Evolutionary conservation across 2,797 vertebrate species (phyloP).

Genomic region (Bovichtus variegatus): DNA sequence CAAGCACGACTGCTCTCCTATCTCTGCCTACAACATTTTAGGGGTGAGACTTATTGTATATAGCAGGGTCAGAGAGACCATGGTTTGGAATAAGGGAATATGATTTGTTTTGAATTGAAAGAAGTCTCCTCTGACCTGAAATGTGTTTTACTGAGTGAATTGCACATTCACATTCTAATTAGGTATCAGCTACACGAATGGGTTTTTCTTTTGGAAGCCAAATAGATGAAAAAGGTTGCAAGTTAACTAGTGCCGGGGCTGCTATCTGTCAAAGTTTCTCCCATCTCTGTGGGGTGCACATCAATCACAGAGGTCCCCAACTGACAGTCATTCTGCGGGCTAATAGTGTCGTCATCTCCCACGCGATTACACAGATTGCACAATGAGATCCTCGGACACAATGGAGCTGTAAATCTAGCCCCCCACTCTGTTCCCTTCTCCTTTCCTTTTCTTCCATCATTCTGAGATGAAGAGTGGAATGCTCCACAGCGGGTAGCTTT

Average conservation of each 20-base stretch:
- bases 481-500: conserved; percentile 84
- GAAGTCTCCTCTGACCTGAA: conserved; percentile 68
- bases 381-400: conserved; percentile 79
- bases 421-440: conserved; percentile 68
- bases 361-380: conserved; percentile 70
- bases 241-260: conserved; percentile 73
- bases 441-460: conserved; percentile 79
- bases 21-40: conserved; percentile 77
- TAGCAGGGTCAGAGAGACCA: conserved; percentile 61
- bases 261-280: conserved; percentile 75
- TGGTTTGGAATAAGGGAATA: conserved; percentile 68
- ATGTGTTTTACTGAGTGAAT: conserved; percentile 69
- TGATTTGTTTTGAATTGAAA: conserved; percentile 70
- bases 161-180: conserved; percentile 69
- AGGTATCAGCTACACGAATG: conserved; percentile 59
- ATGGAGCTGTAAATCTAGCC: conserved; percentile 68
- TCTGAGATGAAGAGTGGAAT: conserved; percentile 81
- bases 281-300: conserved; percentile 65
- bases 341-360: conserved; percentile 79
- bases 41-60: conserved; percentile 70
- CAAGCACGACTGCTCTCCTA: conserved; percentile 73
- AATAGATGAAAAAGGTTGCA: conserved; percentile 68
- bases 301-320: conserved; percentile 73
- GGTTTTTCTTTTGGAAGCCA: conserved; percentile 53
- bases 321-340: conserved; percentile 72